A percentile compares a stretch with the other conserved stretches of the same genome.
phyloP scores from a whole-genome alignment of 1,140 invertebrate species.

The Pseudomyrmex cubaensis region DNA sequence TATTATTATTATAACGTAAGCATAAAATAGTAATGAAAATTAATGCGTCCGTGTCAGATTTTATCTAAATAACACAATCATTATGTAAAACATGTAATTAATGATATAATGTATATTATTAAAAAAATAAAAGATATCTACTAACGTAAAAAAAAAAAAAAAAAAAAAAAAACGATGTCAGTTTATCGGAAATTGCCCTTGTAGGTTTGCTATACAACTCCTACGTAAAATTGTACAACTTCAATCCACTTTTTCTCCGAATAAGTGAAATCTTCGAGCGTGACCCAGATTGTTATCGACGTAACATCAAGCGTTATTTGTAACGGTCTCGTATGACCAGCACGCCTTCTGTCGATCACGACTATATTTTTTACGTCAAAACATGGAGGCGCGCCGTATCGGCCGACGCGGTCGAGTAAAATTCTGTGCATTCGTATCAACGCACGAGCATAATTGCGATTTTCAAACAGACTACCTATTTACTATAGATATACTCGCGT shows the following conservation, averaged over 20 bases:
- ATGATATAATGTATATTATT: too few species aligned
- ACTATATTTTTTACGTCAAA: constrained; percentile 43
- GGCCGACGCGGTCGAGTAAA: constrained; percentile 23
- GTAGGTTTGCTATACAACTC: constrained; percentile 31
- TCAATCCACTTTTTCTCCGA: constrained; percentile 53
- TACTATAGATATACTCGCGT: neutral
- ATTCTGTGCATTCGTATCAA: constrained; percentile 35
- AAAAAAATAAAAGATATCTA: too few species aligned
- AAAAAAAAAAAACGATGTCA: constrained; percentile 27
- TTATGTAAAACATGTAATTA: too few species aligned
- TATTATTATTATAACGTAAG: too few species aligned
- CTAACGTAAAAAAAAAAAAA: neutral
- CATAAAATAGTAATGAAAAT: neutral
- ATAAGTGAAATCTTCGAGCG: constrained; percentile 45
- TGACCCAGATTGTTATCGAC: constrained; percentile 58
- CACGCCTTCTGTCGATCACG: constrained; percentile 33
- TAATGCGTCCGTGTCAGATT: neutral
- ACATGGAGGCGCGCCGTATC: constrained; percentile 12
- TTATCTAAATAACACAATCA: too few species aligned
- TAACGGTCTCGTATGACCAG: constrained; percentile 44
- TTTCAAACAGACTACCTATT: constrained; percentile 32
- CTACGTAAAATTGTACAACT: constrained; percentile 49
- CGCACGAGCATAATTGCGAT: constrained; percentile 40
- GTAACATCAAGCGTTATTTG: constrained; percentile 56
- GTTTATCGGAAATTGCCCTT: constrained; percentile 45